Evolutionary conservation across 2,797 vertebrate species (phyloP), one percentile per base, ranked within the genome.

Genomic region (Protonibea diacanthus): DNA sequence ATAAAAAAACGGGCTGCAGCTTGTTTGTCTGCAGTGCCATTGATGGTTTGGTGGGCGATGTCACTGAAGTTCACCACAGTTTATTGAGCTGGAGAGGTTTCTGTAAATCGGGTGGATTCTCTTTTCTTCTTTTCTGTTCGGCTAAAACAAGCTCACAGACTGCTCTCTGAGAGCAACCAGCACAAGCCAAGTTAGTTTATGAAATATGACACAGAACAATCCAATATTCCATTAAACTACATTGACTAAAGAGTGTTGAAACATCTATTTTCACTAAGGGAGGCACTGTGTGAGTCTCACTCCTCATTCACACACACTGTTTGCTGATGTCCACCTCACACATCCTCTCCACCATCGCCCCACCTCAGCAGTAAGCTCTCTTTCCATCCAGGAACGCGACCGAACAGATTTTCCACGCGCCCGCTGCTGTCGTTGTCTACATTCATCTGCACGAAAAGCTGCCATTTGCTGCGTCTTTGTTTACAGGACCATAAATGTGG

Each of bases 401-500:
- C 29, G 21, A 14, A 59, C 75, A 57, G 40, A 75, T 73, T 74
- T 52, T 40, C 69, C 29, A 17, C 42, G 56, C 48, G 61, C 58
- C 74, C 21, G n/a, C 78, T 51, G 70, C 64, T 21, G 72, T 70
- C 65, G 73, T 76, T 85, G 78, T 88, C 78, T 47, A 61, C 81
- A 87, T 85, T 84, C 66, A 75, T 88, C 83, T 77, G 78, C 66
- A 58, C 63, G 25, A 27, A 76, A 69, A 84, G 74, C 60, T 9
- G 45, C 61, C 18, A 75, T 68, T 76, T 33, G 58, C 72, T 58
- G 20, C 62, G 10, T 79, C 74, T 88, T 84, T 87, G 82, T 90
- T 86, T 72, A 71, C 76, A 51, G 80, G 82, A 77, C 74, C 76
- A 70, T 67, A 48, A 83, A 72, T 49, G 57, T 27, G 49, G 56